These are phyloP conservation scores for Simalia tracyae DNA, from an alignment of 2,797 vertebrate genomes.

Conservation along the genomic window DNA sequence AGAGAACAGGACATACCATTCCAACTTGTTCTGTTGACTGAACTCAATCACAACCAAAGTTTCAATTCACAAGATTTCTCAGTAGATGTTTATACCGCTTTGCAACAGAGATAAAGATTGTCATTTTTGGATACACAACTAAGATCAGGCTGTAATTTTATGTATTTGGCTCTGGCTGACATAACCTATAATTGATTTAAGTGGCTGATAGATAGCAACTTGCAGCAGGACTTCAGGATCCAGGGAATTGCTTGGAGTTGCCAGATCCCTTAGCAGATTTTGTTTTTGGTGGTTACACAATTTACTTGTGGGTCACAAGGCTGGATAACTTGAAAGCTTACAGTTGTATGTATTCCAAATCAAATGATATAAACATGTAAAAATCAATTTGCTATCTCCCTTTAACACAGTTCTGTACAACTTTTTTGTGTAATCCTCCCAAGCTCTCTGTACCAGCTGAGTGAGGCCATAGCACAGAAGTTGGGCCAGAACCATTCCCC, in stretches of 20 bases:
- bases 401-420: background rate
- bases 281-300: background rate
- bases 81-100: background rate
- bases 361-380: background rate
- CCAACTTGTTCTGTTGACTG: constrained; percentile 1
- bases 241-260: background rate
- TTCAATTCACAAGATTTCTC: background rate
- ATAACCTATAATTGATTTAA: background rate
- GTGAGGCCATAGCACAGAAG: too few species aligned
- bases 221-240: background rate
- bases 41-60: constrained; percentile 2
- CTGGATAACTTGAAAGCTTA: background rate
- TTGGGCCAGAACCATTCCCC: too few species aligned
- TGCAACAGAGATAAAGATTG: background rate
- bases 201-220: background rate
- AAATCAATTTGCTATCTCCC: background rate
- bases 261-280: background rate
- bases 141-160: constrained; percentile 1
- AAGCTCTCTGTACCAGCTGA: too few species aligned
- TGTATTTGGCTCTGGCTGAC: background rate
- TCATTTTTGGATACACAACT: background rate
- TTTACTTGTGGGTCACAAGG: background rate
- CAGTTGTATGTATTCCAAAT: background rate
- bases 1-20: constrained; percentile 14
- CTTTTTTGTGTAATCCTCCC: background rate